Percentiles rank a stretch among this genome's conserved stretches.
phyloP scores from a whole-genome alignment of 2,797 vertebrate species.

The Pelodytes ibericus region DNA sequence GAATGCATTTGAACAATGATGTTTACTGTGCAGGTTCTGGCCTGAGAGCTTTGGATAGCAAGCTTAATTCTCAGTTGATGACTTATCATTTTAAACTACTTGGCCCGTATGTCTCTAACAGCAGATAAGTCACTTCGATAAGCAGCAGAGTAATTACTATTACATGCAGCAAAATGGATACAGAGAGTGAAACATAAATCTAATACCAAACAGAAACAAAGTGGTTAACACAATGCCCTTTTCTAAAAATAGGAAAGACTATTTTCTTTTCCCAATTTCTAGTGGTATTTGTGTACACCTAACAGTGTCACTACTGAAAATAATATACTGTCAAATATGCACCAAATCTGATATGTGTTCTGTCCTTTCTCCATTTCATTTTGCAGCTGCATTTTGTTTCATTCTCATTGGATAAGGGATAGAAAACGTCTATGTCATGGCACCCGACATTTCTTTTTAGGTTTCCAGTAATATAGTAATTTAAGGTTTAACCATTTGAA shows the following conservation, averaged over 20 bases:
- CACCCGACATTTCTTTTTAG: too few species aligned
- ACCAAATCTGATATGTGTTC: neutral
- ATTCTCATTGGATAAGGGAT: too few species aligned
- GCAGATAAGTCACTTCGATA: constrained; percentile 35
- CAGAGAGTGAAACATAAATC: constrained; percentile 22
- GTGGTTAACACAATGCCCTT: constrained; percentile 34
- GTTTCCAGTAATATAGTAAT: too few species aligned
- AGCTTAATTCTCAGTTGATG: constrained; percentile 25
- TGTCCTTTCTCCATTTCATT: too few species aligned
- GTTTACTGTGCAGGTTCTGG: too few species aligned
- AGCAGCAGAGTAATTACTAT: constrained; percentile 36
- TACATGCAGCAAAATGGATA: constrained; percentile 25
- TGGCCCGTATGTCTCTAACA: constrained; percentile 5
- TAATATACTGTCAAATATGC: neutral
- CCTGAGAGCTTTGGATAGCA: neutral
- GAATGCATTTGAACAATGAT: too few species aligned
- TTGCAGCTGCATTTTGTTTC: too few species aligned
- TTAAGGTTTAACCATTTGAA: too few species aligned
- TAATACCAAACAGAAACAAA: constrained; percentile 34
- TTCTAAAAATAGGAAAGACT: constrained; percentile 20
- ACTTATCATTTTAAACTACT: constrained; percentile 30
- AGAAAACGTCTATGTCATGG: too few species aligned
- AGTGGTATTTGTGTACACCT: neutral
- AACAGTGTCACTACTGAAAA: constrained; percentile 10
- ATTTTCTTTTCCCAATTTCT: constrained; percentile 31